Base-by-base conservation (phyloP, 2,888 invertebrate genomes). In the Coelinius sp. region DNA sequence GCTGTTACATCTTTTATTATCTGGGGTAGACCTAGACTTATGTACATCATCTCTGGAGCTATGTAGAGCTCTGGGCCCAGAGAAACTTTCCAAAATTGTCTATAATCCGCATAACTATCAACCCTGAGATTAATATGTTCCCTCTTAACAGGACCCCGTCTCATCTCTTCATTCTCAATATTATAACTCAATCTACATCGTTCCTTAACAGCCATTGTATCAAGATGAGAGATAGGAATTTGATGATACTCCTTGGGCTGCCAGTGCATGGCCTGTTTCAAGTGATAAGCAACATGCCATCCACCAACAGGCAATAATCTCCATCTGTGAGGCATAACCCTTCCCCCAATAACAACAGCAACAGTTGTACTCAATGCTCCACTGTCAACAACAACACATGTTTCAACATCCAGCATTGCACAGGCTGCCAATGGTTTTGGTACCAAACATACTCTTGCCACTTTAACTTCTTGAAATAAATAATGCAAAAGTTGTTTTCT, bases 41-140 rank as follows among this genome's bases (percentile, higher is more conserved):
- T 80, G 62, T 88, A 88, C 88, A 88, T 88, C 78, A 88, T 82
- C 78, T 88, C 88, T 22, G 88, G 88, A 27, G 88, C 88, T 35
- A 86, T 80, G 72, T 86, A 87, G 59, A 88, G 77, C 74, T 88
- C 88, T 38, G 86, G 81, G 12, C 88, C 88, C 67, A 88, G 78
- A 1, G 86, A 84, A 49, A 88, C 83, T 81, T 83, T 86, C 86
- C 85, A 84, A 77, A 83, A 81, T 75, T 84, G 83, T 75, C 84
- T 85, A 64, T 84, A 84, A 73, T 86, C 85, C 8, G 83, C 82
- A 70, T 84, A 86, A 70, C 83, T 85, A 64, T 86, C 85, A 31
- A 86, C 84, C 69, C 82, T 80, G 12, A 87, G 76, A 79, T 85
- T 83, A 66, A 87, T 85, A 62, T 85, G 81, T 68, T 87, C 86